These are phyloP conservation scores for Hystrix brachyura DNA, from an alignment of 2,113 vertebrate genomes.

Conservation along the genomic window DNA sequence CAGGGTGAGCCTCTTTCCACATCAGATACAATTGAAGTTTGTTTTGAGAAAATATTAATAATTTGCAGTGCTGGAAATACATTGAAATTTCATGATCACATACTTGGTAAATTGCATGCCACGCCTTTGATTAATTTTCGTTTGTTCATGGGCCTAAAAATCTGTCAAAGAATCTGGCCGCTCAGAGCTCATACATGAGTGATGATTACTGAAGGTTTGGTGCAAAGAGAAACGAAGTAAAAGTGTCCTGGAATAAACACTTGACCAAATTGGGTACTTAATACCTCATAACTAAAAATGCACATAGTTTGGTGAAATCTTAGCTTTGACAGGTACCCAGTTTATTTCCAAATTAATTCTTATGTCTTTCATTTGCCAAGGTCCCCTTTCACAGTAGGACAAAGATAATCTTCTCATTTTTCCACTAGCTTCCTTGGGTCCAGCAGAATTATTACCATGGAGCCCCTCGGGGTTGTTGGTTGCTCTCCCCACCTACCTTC, in stretches of 20 bases:
- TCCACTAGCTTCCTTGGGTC: not conserved
- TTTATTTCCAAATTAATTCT: conserved; percentile 69
- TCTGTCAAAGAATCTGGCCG: conserved; percentile 73
- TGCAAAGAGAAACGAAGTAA: conserved; percentile 26
- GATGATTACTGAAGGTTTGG: conserved; percentile 50
- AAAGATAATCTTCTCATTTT: not conserved
- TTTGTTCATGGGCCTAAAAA: conserved; percentile 83
- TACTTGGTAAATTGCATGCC: conserved; percentile 81
- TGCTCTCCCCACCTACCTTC: not conserved
- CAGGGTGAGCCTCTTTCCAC: conserved; percentile 76
- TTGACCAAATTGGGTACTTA: conserved; percentile 58
- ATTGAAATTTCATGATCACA: conserved; percentile 84
- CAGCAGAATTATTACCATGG: conserved; percentile 63
- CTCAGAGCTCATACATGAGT: conserved; percentile 67
- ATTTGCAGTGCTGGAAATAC: conserved; percentile 80
- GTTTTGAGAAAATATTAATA: conserved; percentile 82
- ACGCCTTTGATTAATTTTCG: conserved; percentile 84
- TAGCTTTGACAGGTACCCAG: conserved; percentile 39
- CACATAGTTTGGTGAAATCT: conserved; percentile 52
- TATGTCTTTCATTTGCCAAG: conserved; percentile 39
- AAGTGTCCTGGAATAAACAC: conserved; percentile 64
- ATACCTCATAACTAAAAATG: conserved; percentile 62
- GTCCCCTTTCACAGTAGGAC: not conserved
- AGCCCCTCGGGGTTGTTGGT: conserved; percentile 29
- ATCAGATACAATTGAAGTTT: conserved; percentile 77